Evolutionary conservation across 2,888 invertebrate genomes (phyloP), one percentile per base, ranked within the genome.

Genomic region (Brenthis ino): DNA sequence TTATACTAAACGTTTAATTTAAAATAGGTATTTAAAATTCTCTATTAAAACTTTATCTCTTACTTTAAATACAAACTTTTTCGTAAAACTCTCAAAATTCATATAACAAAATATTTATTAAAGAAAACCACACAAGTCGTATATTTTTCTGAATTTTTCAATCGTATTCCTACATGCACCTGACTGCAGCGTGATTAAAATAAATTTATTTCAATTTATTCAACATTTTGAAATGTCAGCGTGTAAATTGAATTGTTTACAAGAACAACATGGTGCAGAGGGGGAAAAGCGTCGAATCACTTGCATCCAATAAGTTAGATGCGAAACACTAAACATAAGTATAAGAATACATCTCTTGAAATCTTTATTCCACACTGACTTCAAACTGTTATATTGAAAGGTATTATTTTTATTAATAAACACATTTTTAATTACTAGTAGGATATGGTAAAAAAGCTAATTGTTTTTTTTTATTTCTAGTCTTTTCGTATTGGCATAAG

Each of bases 221-320:
- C 74, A 80, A 75, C 75, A 72, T 82, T 80, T 80, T 77, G 77
- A 79, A 79, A 74, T 78, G 79, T 85, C 82, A 83, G 82, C 77
- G 70, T 64, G 66, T 70, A 81, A 83, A 85, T 84, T 81, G 80
- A 75, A 82, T 82, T 81, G 79, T 81, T 78, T 76, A 69, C 64
- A 70, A 68, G 54, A 72, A 72, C 72, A 74, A 74, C 69, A 71
- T 68, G 54, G 68, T 66, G 57, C 67, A 75, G 75, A 83, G 83
- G 80, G 78, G 74, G 77, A 20, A 87, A 87, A 84, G 73, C 73
- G 86, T 80, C 76, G 75, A 85, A 83, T 89, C 88, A 89, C 80
- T 83, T 77, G 73, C 73, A 74, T 76, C 80, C 82, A 87, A 86
- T 87, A 85, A 82, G 67, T 64, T 57, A 57, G 65, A 61, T 47